Base-by-base conservation (phyloP, 2,888 invertebrate genomes). In the Epsilonema sp. region DNA sequence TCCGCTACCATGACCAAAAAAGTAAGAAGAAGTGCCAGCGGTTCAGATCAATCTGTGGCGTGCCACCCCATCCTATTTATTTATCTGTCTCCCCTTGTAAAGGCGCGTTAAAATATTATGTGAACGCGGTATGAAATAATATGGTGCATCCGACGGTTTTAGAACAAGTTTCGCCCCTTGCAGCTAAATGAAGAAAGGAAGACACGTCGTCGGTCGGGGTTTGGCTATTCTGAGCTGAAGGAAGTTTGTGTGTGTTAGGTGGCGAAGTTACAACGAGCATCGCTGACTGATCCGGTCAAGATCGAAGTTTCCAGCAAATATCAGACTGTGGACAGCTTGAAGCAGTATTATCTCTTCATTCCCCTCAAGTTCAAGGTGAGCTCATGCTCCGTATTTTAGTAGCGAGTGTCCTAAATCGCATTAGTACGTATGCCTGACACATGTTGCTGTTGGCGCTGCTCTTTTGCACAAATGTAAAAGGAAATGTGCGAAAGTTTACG, bases 1-100 rank as follows among this genome's bases (percentile, higher is more conserved):
- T 97, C 94, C 0, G 97, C 97, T 0, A 99, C 97, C 1, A 97
- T 99, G 97, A 99, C 97, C 0, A 89, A 69, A 54, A 71, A 71
- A 60, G 70, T 67, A 20, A 24, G 24, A 42, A 39, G n/a, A 11
- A 31, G 16, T 31, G n/a, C 16, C 31, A 31, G 8, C 8, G 16
- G 31, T 16, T 31, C 8, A 31, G 8, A 31, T 31, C 8, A 16
- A 31, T 31, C 16, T 31, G 31, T 11, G 31, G 8, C 16, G 31
- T 31, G n/a, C n/a, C n/a, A n/a, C n/a, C n/a, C n/a, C n/a, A n/a
- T n/a, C n/a, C n/a, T n/a, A n/a, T n/a, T n/a, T n/a, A n/a, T n/a
- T n/a, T n/a, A n/a, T n/a, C n/a, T n/a, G n/a, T n/a, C n/a, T n/a
- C n/a, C n/a, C n/a, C n/a, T 19, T 36, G 41, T n/a, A 11, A 16